A percentile compares a stretch with the other conserved stretches of the same genome.
phyloP scores from a whole-genome alignment of 1,140 invertebrate genomes.

The Rhizoglyphus robini region DNA sequence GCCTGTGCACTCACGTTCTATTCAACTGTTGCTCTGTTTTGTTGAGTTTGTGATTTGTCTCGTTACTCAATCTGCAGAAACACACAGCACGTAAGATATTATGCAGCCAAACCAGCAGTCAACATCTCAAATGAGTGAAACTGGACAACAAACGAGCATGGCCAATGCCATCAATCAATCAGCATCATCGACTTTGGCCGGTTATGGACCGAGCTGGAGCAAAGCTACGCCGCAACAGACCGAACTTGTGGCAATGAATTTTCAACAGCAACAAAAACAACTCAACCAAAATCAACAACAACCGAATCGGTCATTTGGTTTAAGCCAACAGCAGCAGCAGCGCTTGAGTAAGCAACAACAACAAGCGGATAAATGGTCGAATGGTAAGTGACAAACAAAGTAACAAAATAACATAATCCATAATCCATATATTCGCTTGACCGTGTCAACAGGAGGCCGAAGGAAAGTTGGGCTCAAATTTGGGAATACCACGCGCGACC shows the following conservation, averaged over 20 bases:
- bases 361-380: not conserved
- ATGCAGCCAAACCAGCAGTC: not conserved
- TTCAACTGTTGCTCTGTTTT: no score
- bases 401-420: no score
- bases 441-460: no score
- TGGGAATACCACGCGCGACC: constrained; percentile 26
- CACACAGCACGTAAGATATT: no score
- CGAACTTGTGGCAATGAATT: not conserved
- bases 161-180: not conserved
- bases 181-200: not conserved
- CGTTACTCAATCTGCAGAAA: no score
- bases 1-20: no score
- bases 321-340: not conserved
- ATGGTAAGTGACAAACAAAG: no score
- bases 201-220: no score
- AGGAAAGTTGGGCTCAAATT: no score
- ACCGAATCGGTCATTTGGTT: not conserved
- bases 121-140: not conserved
- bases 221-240: not conserved
- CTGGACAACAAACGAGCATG: not conserved
- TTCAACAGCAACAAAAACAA: constrained; percentile 6
- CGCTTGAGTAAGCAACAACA: not conserved
- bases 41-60: no score
- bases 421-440: no score
- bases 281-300: not conserved